Percentiles rank a stretch among this genome's conserved stretches.
phyloP scores from a whole-genome alignment of 2,113 vertebrate genomes.

The Nycticryphes semicollaris region DNA sequence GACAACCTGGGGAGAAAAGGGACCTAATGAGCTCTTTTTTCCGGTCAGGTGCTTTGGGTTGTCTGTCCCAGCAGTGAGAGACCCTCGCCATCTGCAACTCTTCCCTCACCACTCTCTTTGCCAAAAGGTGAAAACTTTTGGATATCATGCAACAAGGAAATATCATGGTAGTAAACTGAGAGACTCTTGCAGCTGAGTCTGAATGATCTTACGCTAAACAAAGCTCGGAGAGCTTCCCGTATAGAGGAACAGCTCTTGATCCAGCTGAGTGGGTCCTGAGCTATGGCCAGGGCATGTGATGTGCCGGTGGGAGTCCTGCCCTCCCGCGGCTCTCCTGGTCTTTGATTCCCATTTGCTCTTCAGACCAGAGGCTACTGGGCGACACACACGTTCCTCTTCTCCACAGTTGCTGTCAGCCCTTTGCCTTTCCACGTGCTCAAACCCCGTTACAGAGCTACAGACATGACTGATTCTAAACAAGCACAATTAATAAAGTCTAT shows the following conservation, averaged over 20 bases:
- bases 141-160: not conserved
- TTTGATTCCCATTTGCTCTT: not conserved
- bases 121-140: not conserved
- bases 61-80: not conserved
- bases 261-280: not conserved
- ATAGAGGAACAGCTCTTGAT: not conserved
- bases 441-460: not conserved
- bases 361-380: not conserved
- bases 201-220: not conserved
- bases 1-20: not conserved
- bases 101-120: not conserved
- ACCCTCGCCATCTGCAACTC: no score
- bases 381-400: not conserved
- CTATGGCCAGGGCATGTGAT: rapidly evolving
- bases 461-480: conserved; percentile 24
- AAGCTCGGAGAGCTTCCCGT: not conserved
- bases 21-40: not conserved
- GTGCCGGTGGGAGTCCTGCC: not conserved
- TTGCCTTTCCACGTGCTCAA: not conserved
- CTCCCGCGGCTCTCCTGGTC: not conserved
- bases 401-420: not conserved
- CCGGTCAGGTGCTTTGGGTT: no score
- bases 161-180: not conserved
- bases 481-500: conserved; percentile 60
- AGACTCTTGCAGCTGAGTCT: not conserved